Evolutionary conservation across 2,113 vertebrate species (phyloP).

Genomic region (Nerophis ophidion): DNA sequence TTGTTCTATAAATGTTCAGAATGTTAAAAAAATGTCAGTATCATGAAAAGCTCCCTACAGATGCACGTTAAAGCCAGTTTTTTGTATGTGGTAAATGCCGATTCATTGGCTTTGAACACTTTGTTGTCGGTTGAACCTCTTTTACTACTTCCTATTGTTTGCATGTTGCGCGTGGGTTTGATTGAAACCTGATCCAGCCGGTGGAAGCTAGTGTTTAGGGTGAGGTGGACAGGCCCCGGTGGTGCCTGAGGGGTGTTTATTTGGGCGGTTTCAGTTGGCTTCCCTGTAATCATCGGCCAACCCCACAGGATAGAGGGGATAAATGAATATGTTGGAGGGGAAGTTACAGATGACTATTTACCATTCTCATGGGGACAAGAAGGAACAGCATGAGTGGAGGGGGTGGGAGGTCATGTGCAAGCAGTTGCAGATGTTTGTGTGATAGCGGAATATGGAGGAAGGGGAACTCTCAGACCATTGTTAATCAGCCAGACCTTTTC

Average conservation of each 20-base stretch:
- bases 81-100: conserved; percentile 6
- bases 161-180: conserved; percentile 64
- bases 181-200: conserved; percentile 65
- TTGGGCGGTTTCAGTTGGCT: conserved; percentile 67
- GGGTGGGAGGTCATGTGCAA: background rate
- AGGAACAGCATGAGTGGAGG: conserved; percentile 28
- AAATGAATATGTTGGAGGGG: conserved; percentile 68
- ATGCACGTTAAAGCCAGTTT: too few species aligned
- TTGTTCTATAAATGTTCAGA: conserved; percentile 23
- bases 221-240: conserved; percentile 69
- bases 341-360: conserved; percentile 72
- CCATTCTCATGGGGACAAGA: conserved; percentile 57
- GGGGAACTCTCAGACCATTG: background rate
- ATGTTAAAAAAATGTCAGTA: conserved; percentile 26
- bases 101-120: conserved; percentile 48
- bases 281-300: conserved; percentile 70
- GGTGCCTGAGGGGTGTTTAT: conserved; percentile 69
- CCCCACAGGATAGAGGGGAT: conserved; percentile 67
- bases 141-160: conserved; percentile 59
- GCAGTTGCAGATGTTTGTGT: conserved; percentile 19
- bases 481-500: conserved; percentile 1
- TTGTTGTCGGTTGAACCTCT: conserved; percentile 32
- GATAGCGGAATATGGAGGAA: background rate
- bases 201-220: conserved; percentile 68
- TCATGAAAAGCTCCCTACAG: background rate